These are phyloP conservation scores for Geophilus truncorum DNA, from an alignment of 2,888 invertebrate genomes.

Conservation along the genomic window DNA sequence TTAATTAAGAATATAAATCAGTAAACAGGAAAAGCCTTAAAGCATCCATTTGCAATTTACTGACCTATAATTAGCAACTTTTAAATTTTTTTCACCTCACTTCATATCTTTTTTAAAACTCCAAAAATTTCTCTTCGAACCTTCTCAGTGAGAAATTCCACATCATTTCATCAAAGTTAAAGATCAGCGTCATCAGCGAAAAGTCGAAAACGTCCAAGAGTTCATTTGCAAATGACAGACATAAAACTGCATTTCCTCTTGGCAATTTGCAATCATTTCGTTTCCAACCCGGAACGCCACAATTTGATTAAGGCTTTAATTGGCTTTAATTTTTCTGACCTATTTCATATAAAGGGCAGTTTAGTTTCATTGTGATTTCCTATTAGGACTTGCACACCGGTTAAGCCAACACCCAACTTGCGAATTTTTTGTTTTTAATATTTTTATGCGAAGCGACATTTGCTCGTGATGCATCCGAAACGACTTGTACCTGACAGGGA, in stretches of 20 bases:
- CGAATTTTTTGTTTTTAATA: too few species aligned
- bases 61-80: too few species aligned
- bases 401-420: not conserved
- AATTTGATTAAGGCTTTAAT: slow-evolving; percentile 20
- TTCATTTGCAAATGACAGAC: not conserved
- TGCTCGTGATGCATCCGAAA: too few species aligned
- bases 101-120: too few species aligned
- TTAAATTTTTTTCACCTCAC: too few species aligned
- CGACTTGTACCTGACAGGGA: not conserved
- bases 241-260: not conserved
- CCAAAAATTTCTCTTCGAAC: not conserved
- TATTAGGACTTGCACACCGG: not conserved
- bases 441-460: too few species aligned
- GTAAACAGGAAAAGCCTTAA: too few species aligned
- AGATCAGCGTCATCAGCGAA: too few species aligned
- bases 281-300: not conserved
- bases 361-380: slow-evolving; percentile 6
- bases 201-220: not conserved
- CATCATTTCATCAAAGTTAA: not conserved
- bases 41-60: too few species aligned
- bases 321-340: slow-evolving; percentile 5
- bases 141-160: not conserved
- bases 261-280: not conserved
- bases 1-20: too few species aligned
- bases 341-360: slow-evolving; percentile 8